A percentile compares a stretch with the other conserved stretches of the same genome.
These are phyloP conservation scores for Euschistus heros DNA, from an alignment of 1,140 invertebrate genomes.

Conservation along the genomic window DNA sequence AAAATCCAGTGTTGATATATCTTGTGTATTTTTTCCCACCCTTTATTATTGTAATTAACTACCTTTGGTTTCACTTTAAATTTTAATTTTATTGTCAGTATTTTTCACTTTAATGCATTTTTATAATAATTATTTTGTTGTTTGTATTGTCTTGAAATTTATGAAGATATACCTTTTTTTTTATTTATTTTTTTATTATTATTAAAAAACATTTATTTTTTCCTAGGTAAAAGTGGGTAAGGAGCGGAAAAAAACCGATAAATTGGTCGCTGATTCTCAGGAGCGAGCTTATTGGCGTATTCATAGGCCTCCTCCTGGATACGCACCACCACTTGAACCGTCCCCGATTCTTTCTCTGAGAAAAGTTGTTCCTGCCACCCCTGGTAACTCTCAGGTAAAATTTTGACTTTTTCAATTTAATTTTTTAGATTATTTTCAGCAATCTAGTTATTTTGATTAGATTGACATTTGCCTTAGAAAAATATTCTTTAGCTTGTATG, in stretches of 20 bases:
- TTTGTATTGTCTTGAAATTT: too few relatives aligned
- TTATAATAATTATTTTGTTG: too few relatives aligned
- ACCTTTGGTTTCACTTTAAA: too few relatives aligned
- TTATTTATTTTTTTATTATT: background rate
- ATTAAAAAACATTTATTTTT: background rate
- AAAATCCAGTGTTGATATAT: too few relatives aligned
- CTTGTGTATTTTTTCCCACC: too few relatives aligned
- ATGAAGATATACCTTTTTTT: background rate
- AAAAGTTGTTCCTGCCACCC: background rate
- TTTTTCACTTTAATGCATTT: too few relatives aligned
- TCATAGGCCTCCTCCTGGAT: conserved; percentile 81
- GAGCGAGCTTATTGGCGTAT: conserved; percentile 95
- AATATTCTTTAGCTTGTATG: background rate
- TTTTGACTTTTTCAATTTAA: background rate
- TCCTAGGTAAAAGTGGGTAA: conserved; percentile 70
- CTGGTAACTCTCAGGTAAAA: conserved; percentile 28
- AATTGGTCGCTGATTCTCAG: conserved; percentile 89
- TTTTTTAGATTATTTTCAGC: too few relatives aligned
- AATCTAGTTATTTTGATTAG: too few relatives aligned
- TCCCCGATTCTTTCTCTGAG: conserved; percentile 59
- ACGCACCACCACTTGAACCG: conserved; percentile 67
- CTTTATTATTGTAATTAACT: too few relatives aligned
- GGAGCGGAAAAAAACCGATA: conserved; percentile 89
- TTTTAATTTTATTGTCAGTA: too few relatives aligned
- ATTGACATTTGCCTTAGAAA: background rate